A percentile compares a stretch with the other conserved stretches of the same genome.
Evolutionary conservation across 1,140 invertebrate genomes (phyloP).

Genomic region (Hirudo medicinalis): DNA sequence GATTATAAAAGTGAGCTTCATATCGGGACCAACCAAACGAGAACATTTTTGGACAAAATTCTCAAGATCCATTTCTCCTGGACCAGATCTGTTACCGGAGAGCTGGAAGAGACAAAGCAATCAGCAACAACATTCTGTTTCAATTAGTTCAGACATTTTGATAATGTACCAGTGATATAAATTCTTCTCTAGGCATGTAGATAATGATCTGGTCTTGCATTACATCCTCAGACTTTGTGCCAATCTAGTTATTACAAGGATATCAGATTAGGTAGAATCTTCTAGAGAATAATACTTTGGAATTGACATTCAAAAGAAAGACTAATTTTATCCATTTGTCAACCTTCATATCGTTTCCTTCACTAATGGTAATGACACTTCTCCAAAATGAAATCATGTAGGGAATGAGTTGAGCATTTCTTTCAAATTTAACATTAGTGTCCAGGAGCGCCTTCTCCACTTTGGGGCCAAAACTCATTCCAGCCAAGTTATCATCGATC

Average conservation of each 20-base stretch:
- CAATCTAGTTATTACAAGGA: not conserved
- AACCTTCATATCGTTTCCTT: not conserved
- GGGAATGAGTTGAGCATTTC: not conserved
- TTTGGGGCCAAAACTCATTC: not conserved
- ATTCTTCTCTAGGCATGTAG: conserved; percentile 2
- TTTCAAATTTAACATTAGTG: not conserved
- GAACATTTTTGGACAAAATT: too few relatives aligned
- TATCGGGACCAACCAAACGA: too few relatives aligned
- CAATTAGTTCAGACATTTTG: too few relatives aligned
- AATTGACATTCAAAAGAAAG: not conserved
- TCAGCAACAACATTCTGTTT: too few relatives aligned
- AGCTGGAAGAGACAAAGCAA: too few relatives aligned
- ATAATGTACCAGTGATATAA: not conserved
- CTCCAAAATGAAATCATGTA: conserved; percentile 9
- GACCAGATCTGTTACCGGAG: too few relatives aligned
- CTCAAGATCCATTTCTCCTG: too few relatives aligned
- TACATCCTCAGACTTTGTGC: not conserved
- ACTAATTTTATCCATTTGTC: not conserved
- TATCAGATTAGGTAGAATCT: not conserved
- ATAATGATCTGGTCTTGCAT: conserved; percentile 3
- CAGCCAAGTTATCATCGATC: conserved; percentile 1
- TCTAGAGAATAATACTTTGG: not conserved
- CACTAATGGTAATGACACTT: not conserved
- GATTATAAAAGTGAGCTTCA: too few relatives aligned
- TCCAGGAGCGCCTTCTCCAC: not conserved